phyloP scores from a whole-genome alignment of 2,797 vertebrate genomes.

The Ctenochaetus hawaiiensis region DNA sequence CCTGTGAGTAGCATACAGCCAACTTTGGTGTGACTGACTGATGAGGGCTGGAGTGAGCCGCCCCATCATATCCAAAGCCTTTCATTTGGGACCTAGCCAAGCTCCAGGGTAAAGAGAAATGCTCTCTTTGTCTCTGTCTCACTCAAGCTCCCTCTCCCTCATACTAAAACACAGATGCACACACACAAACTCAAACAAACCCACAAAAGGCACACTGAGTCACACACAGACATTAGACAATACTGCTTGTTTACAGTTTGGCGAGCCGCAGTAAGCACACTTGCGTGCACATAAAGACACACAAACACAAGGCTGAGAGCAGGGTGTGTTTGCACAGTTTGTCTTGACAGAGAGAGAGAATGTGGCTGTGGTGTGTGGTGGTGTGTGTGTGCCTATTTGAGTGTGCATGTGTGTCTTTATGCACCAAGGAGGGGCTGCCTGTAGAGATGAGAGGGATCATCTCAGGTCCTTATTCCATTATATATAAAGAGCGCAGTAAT shows the following conservation, averaged over 20 bases:
- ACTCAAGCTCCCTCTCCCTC: constrained; percentile 83
- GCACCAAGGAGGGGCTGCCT: constrained; percentile 69
- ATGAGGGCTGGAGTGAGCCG: constrained; percentile 70
- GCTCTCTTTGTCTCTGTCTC: constrained; percentile 85
- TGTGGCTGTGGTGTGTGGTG: constrained; percentile 40
- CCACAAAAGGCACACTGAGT: constrained; percentile 84
- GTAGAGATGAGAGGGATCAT: constrained; percentile 69
- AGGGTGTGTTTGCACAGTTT: constrained; percentile 84
- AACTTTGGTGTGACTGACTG: constrained; percentile 73
- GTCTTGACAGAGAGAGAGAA: constrained; percentile 74
- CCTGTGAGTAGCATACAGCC: constrained; percentile 57
- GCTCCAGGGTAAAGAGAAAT: constrained; percentile 84
- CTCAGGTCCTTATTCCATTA: constrained; percentile 61
- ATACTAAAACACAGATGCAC: constrained; percentile 85
- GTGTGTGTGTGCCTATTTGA: constrained; percentile 35
- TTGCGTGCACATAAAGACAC: constrained; percentile 78
- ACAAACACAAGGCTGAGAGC: constrained; percentile 72
- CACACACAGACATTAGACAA: constrained; percentile 85
- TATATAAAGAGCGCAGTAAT: constrained; percentile 58
- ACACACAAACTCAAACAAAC: constrained; percentile 83
- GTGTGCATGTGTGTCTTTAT: constrained; percentile 59
- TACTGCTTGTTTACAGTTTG: constrained; percentile 89
- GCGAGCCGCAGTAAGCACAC: constrained; percentile 80
- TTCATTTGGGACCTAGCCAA: constrained; percentile 81
- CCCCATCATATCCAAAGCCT: constrained; percentile 84